Evolutionary conservation across 2,888 invertebrate genomes (phyloP).

Genomic region (Pimpla rufipes): DNA sequence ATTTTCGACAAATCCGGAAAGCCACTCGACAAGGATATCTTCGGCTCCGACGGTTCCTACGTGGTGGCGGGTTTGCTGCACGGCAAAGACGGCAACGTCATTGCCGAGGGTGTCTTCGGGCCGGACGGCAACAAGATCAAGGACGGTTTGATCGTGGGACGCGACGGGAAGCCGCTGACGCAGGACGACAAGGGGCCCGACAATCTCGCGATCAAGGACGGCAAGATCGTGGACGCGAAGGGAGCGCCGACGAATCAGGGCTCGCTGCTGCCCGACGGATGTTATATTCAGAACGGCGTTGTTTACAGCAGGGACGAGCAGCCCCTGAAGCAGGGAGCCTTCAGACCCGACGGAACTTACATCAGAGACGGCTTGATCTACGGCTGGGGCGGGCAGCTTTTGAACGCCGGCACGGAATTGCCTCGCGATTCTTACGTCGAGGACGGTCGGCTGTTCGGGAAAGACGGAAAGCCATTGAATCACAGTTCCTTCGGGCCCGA

Average conservation of each 20-base stretch:
- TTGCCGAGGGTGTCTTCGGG: conserved; percentile 80
- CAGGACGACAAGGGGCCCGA: conserved; percentile 82
- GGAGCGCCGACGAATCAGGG: conserved; percentile 79
- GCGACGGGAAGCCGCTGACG: conserved; percentile 80
- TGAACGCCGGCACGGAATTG: conserved; percentile 80
- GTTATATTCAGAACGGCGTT: conserved; percentile 81
- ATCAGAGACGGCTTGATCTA: conserved; percentile 82
- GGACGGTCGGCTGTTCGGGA: conserved; percentile 81
- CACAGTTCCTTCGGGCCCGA: conserved; percentile 81
- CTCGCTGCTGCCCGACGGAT: conserved; percentile 81
- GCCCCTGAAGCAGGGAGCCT: conserved; percentile 81
- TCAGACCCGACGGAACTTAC: conserved; percentile 81
- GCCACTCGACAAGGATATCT: conserved; percentile 78
- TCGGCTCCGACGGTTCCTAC: conserved; percentile 82
- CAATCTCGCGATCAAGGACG: conserved; percentile 79
- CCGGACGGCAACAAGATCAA: conserved; percentile 82
- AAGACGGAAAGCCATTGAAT: conserved; percentile 80
- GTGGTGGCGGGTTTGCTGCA: conserved; percentile 80
- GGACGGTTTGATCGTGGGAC: conserved; percentile 80
- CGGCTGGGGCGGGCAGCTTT: conserved; percentile 81
- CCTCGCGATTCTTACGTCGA: conserved; percentile 79
- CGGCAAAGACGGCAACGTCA: conserved; percentile 79
- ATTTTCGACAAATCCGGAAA: conserved; percentile 79
- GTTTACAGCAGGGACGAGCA: conserved; percentile 78
- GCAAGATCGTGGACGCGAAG: conserved; percentile 80